phyloP scores from a whole-genome alignment of 2,888 invertebrate species.

The Acanthosepion esculentum region DNA sequence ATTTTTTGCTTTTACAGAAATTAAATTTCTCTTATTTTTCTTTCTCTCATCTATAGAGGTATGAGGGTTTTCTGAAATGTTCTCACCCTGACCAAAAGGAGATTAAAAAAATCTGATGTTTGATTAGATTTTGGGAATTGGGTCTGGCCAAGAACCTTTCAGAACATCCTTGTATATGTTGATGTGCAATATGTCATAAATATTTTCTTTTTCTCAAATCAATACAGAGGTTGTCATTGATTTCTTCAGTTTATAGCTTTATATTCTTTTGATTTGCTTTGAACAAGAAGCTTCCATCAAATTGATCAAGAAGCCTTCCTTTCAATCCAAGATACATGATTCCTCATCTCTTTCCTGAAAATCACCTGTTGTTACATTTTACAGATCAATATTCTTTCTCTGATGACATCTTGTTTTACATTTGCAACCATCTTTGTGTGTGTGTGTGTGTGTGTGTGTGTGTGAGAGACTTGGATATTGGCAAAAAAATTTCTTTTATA shows the following conservation, averaged over 20 bases:
- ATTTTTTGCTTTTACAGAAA: too few species aligned
- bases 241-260: background rate
- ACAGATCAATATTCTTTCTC: conserved; percentile 4
- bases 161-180: background rate
- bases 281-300: background rate
- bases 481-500: conserved; percentile 10
- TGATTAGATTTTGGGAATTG: background rate
- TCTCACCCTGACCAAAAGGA: too few species aligned
- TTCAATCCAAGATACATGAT: background rate
- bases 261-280: background rate
- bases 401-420: background rate
- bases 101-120: too few species aligned
- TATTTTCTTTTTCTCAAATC: background rate
- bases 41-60: too few species aligned
- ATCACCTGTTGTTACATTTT: background rate
- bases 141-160: too few species aligned
- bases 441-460: too few species aligned
- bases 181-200: background rate
- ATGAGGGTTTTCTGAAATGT: too few species aligned
- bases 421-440: too few species aligned
- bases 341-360: background rate
- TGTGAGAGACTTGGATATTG: background rate
- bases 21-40: too few species aligned
- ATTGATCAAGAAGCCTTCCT: background rate
- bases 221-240: background rate